Percentiles rank a stretch among this genome's conserved stretches.
Evolutionary conservation across 1,140 invertebrate genomes (phyloP).

Genomic region (Lamellibrachia luymesi): DNA sequence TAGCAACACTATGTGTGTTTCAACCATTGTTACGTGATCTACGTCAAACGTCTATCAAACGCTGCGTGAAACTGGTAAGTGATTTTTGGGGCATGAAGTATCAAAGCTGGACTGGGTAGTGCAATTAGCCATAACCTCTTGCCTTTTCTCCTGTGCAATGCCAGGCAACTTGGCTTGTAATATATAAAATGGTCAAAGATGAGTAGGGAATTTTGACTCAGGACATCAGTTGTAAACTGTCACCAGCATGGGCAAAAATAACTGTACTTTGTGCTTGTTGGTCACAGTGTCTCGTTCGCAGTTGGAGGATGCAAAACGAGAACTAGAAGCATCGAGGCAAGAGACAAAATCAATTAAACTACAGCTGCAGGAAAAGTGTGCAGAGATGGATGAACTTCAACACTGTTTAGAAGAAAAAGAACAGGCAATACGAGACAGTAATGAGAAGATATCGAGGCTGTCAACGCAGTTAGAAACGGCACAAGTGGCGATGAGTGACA

Average conservation of each 20-base stretch:
- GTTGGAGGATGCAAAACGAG: background rate
- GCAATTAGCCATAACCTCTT: too few relatives aligned
- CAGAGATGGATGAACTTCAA: background rate
- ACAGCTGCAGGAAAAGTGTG: background rate
- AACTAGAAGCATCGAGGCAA: background rate
- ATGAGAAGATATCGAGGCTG: background rate
- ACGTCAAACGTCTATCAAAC: too few relatives aligned
- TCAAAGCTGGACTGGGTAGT: too few relatives aligned
- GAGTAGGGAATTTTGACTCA: background rate
- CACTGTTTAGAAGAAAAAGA: background rate
- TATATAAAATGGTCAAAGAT: background rate
- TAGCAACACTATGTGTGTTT: too few relatives aligned
- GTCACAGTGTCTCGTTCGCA: background rate
- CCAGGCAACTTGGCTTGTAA: too few relatives aligned
- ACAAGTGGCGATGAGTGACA: background rate
- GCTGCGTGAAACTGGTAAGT: too few relatives aligned
- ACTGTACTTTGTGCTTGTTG: background rate
- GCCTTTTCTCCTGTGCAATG: too few relatives aligned
- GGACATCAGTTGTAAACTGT: too few relatives aligned
- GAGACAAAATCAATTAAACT: background rate
- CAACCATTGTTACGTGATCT: too few relatives aligned
- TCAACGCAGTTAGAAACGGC: background rate
- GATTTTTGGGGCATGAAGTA: too few relatives aligned
- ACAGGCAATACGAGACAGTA: background rate
- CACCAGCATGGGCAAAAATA: too few relatives aligned